These are phyloP conservation scores for Odontamblyopus lacepedii DNA, from an alignment of 2,797 vertebrate genomes.

Conservation along the genomic window DNA sequence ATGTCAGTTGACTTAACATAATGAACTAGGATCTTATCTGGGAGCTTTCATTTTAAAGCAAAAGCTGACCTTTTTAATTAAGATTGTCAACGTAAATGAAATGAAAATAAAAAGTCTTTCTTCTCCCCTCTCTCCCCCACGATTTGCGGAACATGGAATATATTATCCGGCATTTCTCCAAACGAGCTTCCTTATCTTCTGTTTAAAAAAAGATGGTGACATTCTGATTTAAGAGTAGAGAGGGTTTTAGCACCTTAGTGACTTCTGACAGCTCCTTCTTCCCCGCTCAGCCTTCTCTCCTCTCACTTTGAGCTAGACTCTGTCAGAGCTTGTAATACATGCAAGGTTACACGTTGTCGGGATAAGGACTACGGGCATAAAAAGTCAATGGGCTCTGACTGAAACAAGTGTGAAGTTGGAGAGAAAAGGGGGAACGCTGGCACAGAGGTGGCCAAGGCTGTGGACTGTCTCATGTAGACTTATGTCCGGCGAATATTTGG, in stretches of 20 bases:
- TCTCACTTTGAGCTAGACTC: slow-evolving; percentile 50
- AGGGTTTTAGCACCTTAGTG: slow-evolving; percentile 55
- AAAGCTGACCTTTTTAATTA: slow-evolving; percentile 58
- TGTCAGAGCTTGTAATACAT: slow-evolving; percentile 68
- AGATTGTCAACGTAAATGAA: slow-evolving; percentile 34
- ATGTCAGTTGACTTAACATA: slow-evolving; percentile 40
- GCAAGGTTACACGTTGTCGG: slow-evolving; percentile 65
- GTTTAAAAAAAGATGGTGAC: slow-evolving; percentile 54
- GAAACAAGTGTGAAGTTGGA: slow-evolving; percentile 68
- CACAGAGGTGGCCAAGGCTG: slow-evolving; percentile 54
- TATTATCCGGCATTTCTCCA: slow-evolving; percentile 29
- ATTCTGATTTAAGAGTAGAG: slow-evolving; percentile 64
- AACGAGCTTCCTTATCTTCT: slow-evolving; percentile 47
- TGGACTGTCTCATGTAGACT: slow-evolving; percentile 51
- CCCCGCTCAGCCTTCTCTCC: slow-evolving; percentile 37
- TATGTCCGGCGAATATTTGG: slow-evolving; percentile 37
- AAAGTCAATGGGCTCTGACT: slow-evolving; percentile 70
- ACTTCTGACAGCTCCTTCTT: slow-evolving; percentile 61
- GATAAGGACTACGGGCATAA: slow-evolving; percentile 63
- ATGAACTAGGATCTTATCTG: slow-evolving; percentile 42
- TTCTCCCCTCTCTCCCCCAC: not conserved
- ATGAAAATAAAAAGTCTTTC: slow-evolving; percentile 8
- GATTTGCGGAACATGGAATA: slow-evolving; percentile 12
- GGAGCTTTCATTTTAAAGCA: slow-evolving; percentile 39
- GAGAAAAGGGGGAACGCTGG: slow-evolving; percentile 45